Base-by-base conservation (phyloP, 1,140 invertebrate genomes). In the Lethrus apterus region DNA sequence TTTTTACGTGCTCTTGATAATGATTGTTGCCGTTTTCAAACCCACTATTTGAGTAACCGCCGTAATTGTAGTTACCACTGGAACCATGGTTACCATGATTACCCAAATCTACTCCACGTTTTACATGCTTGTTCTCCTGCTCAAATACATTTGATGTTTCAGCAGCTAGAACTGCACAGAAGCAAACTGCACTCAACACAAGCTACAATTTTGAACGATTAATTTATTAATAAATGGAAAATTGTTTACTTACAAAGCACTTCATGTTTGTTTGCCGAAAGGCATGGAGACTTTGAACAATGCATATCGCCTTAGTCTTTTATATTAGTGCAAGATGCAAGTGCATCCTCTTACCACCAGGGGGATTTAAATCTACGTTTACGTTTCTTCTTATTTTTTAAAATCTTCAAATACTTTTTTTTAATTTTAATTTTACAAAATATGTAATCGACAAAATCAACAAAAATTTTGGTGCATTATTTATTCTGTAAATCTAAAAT, bases 1-100 rank as follows among this genome's bases (percentile, higher is more conserved):
- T 83, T 62, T 87, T 89, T 46, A 87, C 76, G 56, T 85, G 81
- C 42, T 84, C 82, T 43, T 83, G 74, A 49, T 80, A 75, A 32
- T 70, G 66, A 30, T 67, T 60, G 0, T 55, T 46, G 5, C 67
- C 67, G 38, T 57, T 58, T 4, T 46, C 49, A 15, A 57, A 42
- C 20, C 51, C 51, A 24, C 50, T 54, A 24, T 57, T 61, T 18
- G 60, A 58, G 34, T 59, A 60, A 17, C 59, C 66, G 45, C 51
- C 58, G 9, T 55, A 53, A 32, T 58, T 56, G 13, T 57, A 59
- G 0, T 59, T 60, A 10, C 52, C 55, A 47, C 66, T 58, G 36
- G 54, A 53, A 8, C 46, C 47, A 2, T 53, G 56, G 29, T 46
- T 50, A 13, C 54, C 52, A 19, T 59, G 55, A 14, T 59, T 57